Evolutionary conservation across 2,797 vertebrate genomes (phyloP), one percentile per base, ranked within the genome.

Genomic region (Leptoclinus maculatus): DNA sequence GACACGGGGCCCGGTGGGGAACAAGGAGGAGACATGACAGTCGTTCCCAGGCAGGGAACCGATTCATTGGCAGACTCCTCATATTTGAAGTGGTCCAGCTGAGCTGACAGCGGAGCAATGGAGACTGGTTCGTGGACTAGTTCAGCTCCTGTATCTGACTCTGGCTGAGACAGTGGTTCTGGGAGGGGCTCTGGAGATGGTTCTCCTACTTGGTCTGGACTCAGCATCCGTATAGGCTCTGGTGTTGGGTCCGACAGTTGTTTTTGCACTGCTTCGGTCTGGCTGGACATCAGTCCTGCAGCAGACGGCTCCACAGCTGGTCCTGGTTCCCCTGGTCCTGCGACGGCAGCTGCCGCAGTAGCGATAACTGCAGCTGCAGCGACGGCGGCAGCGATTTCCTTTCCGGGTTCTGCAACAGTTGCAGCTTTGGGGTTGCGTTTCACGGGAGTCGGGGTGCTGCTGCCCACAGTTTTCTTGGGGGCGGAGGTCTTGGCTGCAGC

Each of bases 381-480:
- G 0, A 86, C 83, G 4, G 83, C 79, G 5, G 83, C 78, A 0
- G 84, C 83, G 0, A 80, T 76, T 32, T 91, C 84, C 51, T 87
- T 89, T 54, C 14, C 86, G 7, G 91, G 53, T 57, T 92, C 88
- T 32, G 62, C 64, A 0, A n/a, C 12, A 5, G 41, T 58, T 5
- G 72, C 59, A 43, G 88, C 51, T 89, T 95, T 96, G 49, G 94
- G 91, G 12, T 85, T 94, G 13, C 95, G 93, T 65, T 95, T 95
- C 21, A 95, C 93, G 7, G 95, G 92, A 79, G 94, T 94, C 0
- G 95, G 94, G 8, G 95, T 95, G 84, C 90, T 94, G 88, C 93
- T 95, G 56, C 95, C 95, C 54, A 95, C 94, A 10, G 91, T 79
- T 58, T 95, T 96, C 91, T 95, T 96, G 51, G 95, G 93, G 76